Conservation (phyloP, 2,888 invertebrate genomes). For the Lathronympha strigana region DNA sequence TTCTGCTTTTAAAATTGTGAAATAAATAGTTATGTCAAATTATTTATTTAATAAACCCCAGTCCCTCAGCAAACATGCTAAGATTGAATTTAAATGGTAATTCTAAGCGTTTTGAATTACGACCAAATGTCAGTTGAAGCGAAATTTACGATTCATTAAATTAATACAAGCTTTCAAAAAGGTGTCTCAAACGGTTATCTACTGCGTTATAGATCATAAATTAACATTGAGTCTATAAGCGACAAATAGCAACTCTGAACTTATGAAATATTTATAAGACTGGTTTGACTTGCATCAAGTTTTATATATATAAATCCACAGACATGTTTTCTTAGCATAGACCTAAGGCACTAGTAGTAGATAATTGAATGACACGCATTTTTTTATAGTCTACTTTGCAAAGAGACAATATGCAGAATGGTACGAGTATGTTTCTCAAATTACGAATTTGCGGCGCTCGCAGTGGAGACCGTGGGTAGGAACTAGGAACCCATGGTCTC, state of each 20-base stretch:
- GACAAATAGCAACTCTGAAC: conserved; percentile 52
- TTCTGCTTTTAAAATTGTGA: background rate
- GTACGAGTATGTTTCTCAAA: too few relatives aligned
- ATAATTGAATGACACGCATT: too few relatives aligned
- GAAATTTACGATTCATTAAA: conserved; percentile 37
- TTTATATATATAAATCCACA: conserved; percentile 33
- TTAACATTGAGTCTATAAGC: conserved; percentile 49
- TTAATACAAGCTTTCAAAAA: conserved; percentile 40
- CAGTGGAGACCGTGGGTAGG: too few relatives aligned
- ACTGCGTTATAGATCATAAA: conserved; percentile 48
- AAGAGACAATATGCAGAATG: too few relatives aligned
- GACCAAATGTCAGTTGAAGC: conserved; percentile 19
- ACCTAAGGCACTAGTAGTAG: too few relatives aligned
- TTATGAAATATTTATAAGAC: conserved; percentile 51
- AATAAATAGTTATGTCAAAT: background rate
- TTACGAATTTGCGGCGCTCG: too few relatives aligned
- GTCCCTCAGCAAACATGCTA: conserved; percentile 31
- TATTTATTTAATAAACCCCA: conserved; percentile 22
- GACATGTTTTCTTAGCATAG: background rate
- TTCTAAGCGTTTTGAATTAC: conserved; percentile 35
- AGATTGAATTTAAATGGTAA: conserved; percentile 38
- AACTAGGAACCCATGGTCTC: too few relatives aligned
- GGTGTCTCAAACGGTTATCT: conserved; percentile 43
- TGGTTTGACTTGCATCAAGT: conserved; percentile 44
- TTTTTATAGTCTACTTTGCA: too few relatives aligned